These are phyloP conservation scores for Latrodectus hesperus DNA, from an alignment of 2,888 invertebrate genomes.

Conservation along the genomic window DNA sequence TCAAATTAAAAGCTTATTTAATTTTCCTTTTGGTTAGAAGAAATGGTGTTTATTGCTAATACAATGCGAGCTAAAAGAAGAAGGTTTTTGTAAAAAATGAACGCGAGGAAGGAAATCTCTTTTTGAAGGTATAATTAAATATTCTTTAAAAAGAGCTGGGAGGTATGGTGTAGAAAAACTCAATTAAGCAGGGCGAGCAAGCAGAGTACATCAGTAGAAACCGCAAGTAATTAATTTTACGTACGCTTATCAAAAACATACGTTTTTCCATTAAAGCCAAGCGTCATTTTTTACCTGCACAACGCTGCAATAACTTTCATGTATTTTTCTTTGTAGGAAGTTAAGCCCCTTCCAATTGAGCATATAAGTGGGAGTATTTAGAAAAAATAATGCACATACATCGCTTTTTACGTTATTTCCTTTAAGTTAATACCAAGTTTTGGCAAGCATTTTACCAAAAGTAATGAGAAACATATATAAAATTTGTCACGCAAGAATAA, in stretches of 20 bases:
- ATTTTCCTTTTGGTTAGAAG: neutral
- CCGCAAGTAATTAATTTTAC: constrained; percentile 51
- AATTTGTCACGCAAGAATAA: no score
- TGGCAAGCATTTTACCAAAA: neutral
- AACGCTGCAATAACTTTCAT: constrained; percentile 2
- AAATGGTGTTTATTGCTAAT: neutral
- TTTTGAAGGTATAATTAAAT: constrained; percentile 37
- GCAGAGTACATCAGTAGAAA: constrained; percentile 23
- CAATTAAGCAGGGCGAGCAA: constrained; percentile 31
- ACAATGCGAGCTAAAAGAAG: neutral
- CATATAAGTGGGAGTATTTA: neutral
- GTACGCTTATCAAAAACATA: constrained; percentile 47
- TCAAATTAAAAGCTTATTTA: neutral
- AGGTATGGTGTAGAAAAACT: constrained; percentile 34
- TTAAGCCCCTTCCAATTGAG: neutral
- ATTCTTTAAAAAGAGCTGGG: constrained; percentile 29
- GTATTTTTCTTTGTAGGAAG: neutral
- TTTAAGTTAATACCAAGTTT: constrained; percentile 11
- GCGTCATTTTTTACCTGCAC: constrained; percentile 18
- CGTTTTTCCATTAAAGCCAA: constrained; percentile 48
- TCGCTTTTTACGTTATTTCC: constrained; percentile 34
- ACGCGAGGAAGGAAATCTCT: constrained; percentile 22
- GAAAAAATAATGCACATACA: neutral
- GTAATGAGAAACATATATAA: no score
- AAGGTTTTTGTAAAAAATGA: neutral